Evolutionary conservation across 2,888 invertebrate species (phyloP).

Genomic region (Cryptus viduatorius): DNA sequence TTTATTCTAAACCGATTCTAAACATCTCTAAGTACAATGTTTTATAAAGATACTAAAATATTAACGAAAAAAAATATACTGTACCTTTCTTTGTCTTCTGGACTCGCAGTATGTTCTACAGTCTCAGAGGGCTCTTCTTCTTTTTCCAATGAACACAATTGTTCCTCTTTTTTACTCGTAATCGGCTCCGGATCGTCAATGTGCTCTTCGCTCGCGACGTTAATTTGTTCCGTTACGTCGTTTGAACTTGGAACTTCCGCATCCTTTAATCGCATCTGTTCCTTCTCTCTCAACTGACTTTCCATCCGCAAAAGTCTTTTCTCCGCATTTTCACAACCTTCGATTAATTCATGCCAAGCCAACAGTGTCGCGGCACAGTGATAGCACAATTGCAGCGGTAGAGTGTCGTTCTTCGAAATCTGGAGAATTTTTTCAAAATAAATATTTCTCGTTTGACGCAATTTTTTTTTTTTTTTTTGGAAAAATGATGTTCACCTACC

Average conservation of each 20-base stretch:
- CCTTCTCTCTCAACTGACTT: slow-evolving; percentile 29
- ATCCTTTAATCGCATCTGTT: slow-evolving; percentile 2
- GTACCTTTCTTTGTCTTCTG: slow-evolving; percentile 37
- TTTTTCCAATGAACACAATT: slow-evolving; percentile 6
- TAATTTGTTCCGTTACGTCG: not conserved
- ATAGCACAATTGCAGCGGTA: slow-evolving; percentile 88
- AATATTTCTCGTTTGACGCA: not conserved
- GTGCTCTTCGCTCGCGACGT: not conserved
- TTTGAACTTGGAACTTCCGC: not conserved
- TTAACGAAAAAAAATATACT: slow-evolving; percentile 12
- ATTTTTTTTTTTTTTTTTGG: not conserved
- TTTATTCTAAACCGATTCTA: not conserved
- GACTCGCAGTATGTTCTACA: not conserved
- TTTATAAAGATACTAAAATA: not conserved
- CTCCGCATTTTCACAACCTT: slow-evolving; percentile 87
- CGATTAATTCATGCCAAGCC: slow-evolving; percentile 88
- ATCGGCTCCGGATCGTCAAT: slow-evolving; percentile 18
- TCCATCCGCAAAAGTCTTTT: slow-evolving; percentile 75
- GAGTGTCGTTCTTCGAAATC: slow-evolving; percentile 86
- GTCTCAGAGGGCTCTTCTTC: not conserved
- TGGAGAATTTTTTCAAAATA: slow-evolving; percentile 73
- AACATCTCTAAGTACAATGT: no score
- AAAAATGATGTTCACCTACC: slow-evolving; percentile 82
- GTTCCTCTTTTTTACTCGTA: not conserved
- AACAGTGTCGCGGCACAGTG: slow-evolving; percentile 88